phyloP scores from a whole-genome alignment of 1,140 invertebrate genomes.

The Formica exsecta region DNA sequence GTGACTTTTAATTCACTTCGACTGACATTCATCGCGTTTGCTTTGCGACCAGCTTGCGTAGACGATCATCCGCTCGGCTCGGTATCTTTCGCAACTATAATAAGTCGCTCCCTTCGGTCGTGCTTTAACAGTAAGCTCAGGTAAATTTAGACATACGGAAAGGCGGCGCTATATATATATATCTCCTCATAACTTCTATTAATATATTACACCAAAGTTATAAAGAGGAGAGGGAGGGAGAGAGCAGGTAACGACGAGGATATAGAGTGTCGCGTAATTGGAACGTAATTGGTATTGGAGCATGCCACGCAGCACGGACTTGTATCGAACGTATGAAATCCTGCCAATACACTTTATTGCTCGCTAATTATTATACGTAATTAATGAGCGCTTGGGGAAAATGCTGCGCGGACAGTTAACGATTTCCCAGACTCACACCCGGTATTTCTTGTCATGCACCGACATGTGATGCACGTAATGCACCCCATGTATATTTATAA shows the following conservation, averaged over 20 bases:
- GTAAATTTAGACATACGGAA: conserved; percentile 58
- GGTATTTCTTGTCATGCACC: neutral
- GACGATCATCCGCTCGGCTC: conserved; percentile 51
- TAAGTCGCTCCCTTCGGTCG: conserved; percentile 42
- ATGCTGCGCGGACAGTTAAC: neutral
- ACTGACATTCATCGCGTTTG: conserved; percentile 14
- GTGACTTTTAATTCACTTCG: neutral
- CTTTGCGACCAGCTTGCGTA: neutral
- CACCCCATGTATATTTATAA: neutral
- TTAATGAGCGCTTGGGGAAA: conserved; percentile 40
- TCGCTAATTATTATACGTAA: conserved; percentile 48
- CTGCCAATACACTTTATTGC: conserved; percentile 51
- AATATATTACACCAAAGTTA: conserved; percentile 25
- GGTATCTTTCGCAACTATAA: conserved; percentile 60
- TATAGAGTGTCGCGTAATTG: conserved; percentile 54
- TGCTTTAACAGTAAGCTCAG: conserved; percentile 29
- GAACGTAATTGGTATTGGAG: conserved; percentile 52
- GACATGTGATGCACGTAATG: neutral
- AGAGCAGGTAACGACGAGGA: neutral
- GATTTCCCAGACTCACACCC: neutral
- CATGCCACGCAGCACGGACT: conserved; percentile 36
- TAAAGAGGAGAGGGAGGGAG: neutral
- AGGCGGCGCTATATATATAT: conserved; percentile 45
- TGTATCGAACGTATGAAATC: conserved; percentile 43
- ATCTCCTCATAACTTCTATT: conserved; percentile 9